These are phyloP conservation scores for Heteromormyrus szaboi DNA, from an alignment of 2,797 vertebrate genomes.

Conservation along the genomic window DNA sequence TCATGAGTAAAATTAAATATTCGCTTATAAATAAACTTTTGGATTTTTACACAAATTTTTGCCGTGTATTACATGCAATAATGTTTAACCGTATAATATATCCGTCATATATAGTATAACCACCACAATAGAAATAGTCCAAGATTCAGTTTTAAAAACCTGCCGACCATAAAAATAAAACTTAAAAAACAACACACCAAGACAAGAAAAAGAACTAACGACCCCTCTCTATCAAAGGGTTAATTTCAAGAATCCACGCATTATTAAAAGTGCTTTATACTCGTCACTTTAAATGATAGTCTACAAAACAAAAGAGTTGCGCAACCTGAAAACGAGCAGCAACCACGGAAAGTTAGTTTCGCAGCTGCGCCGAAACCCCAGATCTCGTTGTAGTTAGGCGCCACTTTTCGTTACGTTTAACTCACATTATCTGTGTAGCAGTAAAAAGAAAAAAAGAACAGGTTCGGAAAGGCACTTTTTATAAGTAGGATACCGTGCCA, in stretches of 20 bases:
- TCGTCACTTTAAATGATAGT: not conserved
- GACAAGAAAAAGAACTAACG: not conserved
- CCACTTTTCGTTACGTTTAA: not conserved
- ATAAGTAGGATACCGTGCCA: not conserved
- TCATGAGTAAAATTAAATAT: not conserved
- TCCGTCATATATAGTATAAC: not conserved
- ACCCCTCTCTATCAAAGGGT: not conserved
- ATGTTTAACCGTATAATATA: not conserved
- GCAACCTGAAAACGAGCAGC: not conserved
- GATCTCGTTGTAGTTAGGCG: not conserved
- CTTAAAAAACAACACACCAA: not conserved
- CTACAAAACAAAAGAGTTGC: slow-evolving; percentile 4
- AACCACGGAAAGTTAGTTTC: not conserved
- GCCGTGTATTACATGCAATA: not conserved
- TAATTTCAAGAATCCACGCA: not conserved
- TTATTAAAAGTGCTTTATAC: not conserved
- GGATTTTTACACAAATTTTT: not conserved
- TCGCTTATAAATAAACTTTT: not conserved
- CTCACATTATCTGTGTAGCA: not conserved
- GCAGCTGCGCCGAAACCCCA: not conserved
- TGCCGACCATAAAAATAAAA: not conserved
- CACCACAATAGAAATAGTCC: not conserved
- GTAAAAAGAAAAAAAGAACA: not conserved
- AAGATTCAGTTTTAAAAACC: not conserved
- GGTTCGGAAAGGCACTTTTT: not conserved